Percentiles rank a stretch among this genome's conserved stretches.
phyloP scores from a whole-genome alignment of 2,797 vertebrate species.

The Diplodus puntazzo region DNA sequence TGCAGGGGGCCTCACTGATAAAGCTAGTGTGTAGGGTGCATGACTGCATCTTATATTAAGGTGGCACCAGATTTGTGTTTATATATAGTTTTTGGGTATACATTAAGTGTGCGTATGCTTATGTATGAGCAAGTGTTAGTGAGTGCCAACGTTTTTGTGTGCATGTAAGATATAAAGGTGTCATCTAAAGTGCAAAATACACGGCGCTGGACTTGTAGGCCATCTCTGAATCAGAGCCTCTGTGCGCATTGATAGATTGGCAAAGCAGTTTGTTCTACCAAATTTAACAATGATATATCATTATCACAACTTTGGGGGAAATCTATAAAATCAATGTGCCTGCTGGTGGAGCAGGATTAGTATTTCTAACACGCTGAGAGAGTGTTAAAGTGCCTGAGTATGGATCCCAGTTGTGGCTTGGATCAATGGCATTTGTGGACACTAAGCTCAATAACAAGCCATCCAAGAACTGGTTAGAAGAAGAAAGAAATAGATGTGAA shows the following conservation, averaged over 20 bases:
- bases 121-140: constrained; percentile 8
- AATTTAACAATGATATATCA: constrained; percentile 99
- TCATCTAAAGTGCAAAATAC: constrained; percentile 36
- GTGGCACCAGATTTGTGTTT: constrained; percentile 24
- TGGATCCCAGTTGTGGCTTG: constrained; percentile 98
- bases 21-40: constrained; percentile 21
- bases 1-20: constrained; percentile 39
- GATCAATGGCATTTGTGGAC: constrained; percentile 99
- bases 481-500: constrained; percentile 99
- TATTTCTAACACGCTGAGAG: constrained; percentile 96
- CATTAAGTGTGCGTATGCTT: background rate
- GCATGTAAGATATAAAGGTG: constrained; percentile 8
- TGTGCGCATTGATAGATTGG: constrained; percentile 94
- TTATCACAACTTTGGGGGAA: constrained; percentile 99
- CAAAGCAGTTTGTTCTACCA: constrained; percentile 99
- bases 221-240: constrained; percentile 88
- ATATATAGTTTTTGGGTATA: constrained; percentile 2
- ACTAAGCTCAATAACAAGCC: constrained; percentile 99
- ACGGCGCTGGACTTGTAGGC: constrained; percentile 29
- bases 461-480: constrained; percentile 90
- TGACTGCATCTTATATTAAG: constrained; percentile 38
- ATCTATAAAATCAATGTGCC: constrained; percentile 99
- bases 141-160: constrained; percentile 18
- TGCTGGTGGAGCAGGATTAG: constrained; percentile 98
- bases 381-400: constrained; percentile 96